Percentiles rank a stretch among this genome's conserved stretches.
Evolutionary conservation across 1,140 invertebrate genomes (phyloP).

Genomic region (Chionoecetes opilio): DNA sequence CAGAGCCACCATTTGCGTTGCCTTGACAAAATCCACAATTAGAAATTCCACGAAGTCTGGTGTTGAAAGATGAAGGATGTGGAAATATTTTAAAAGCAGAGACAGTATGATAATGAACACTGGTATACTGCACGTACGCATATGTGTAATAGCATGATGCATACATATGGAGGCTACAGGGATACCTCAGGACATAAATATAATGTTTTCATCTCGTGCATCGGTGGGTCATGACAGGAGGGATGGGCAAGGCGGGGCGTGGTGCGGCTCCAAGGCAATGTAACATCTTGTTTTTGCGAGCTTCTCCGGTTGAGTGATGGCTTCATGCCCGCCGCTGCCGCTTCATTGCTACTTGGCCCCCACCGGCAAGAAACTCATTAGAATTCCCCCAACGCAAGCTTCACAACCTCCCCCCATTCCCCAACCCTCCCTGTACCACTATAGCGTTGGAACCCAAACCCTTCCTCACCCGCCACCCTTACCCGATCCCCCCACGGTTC

Average conservation of each 20-base stretch:
- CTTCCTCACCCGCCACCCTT: neutral
- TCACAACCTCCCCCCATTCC: neutral
- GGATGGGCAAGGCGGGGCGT: slow-evolving; percentile 24
- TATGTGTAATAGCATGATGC: neutral
- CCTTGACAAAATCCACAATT: slow-evolving; percentile 29
- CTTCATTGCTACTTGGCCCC: slow-evolving; percentile 42
- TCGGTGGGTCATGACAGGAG: neutral
- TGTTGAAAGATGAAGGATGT: neutral
- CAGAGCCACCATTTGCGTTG: neutral
- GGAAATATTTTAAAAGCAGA: neutral
- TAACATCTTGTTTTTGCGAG: slow-evolving; percentile 68
- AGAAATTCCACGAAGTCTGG: slow-evolving; percentile 7
- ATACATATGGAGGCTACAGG: slow-evolving; percentile 27
- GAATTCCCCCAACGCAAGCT: slow-evolving; percentile 54
- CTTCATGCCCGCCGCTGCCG: slow-evolving; percentile 33
- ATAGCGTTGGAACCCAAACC: slow-evolving; percentile 7
- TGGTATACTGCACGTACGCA: neutral
- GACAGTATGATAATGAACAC: neutral
- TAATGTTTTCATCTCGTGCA: slow-evolving; percentile 11
- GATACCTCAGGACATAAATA: neutral
- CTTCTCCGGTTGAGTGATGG: slow-evolving; percentile 40
- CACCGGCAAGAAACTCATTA: slow-evolving; percentile 57
- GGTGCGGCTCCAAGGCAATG: neutral
- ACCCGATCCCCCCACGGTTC: no score
- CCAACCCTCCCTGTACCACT: neutral